Evolutionary conservation across 2,797 vertebrate genomes (phyloP).

Genomic region (Rhynchonycteris naso): DNA sequence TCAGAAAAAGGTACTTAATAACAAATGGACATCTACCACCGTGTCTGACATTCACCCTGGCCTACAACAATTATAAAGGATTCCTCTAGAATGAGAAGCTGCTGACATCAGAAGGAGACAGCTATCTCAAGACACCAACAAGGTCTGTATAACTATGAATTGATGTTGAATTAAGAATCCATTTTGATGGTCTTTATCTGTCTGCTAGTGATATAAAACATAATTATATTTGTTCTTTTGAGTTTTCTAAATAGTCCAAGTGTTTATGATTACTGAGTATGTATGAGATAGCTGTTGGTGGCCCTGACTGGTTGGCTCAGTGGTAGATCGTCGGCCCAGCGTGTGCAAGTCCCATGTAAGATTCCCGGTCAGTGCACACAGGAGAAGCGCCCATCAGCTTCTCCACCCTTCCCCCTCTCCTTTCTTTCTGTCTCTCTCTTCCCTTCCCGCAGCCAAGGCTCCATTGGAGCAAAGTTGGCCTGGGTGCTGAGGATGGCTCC

Average conservation of each 20-base stretch:
- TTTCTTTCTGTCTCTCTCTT: too few relatives aligned
- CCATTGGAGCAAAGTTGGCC: too few relatives aligned
- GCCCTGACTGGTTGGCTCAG: too few relatives aligned
- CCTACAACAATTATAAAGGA: neutral
- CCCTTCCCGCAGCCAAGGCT: too few relatives aligned
- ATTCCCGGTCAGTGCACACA: too few relatives aligned
- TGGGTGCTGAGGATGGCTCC: too few relatives aligned
- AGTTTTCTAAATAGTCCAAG: neutral
- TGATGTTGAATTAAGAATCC: neutral
- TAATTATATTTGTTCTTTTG: neutral
- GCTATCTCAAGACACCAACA: neutral
- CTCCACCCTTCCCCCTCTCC: too few relatives aligned
- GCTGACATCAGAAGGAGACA: neutral
- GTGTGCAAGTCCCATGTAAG: too few relatives aligned
- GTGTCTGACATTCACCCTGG: neutral
- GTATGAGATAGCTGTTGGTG: too few relatives aligned
- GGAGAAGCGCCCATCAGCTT: too few relatives aligned
- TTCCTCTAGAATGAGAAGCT: neutral
- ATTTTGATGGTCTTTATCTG: neutral
- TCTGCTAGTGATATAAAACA: neutral
- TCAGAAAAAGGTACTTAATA: neutral
- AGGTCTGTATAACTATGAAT: neutral
- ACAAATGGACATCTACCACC: neutral
- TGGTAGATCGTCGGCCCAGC: too few relatives aligned
- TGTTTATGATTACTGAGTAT: neutral